These are phyloP conservation scores for Lysandra coridon DNA, from an alignment of 2,888 invertebrate genomes.

Conservation along the genomic window DNA sequence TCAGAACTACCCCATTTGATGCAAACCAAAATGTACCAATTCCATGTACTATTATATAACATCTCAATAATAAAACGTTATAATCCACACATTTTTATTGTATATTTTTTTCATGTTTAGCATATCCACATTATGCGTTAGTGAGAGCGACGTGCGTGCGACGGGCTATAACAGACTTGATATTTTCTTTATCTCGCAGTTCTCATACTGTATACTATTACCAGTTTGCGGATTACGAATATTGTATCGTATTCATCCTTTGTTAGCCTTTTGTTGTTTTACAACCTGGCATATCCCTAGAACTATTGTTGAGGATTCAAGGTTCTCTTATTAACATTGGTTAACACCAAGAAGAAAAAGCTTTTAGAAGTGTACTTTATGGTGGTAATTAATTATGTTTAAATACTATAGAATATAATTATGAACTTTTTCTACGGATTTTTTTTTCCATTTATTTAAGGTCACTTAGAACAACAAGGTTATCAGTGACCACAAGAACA, in stretches of 20 bases:
- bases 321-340: background rate
- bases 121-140: conserved; percentile 50
- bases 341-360: background rate
- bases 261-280: conserved; percentile 33
- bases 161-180: conserved; percentile 78
- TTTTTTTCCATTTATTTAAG: too few species aligned
- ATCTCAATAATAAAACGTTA: too few species aligned
- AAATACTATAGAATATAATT: background rate
- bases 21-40: too few species aligned
- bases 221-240: conserved; percentile 74
- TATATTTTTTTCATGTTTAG: too few species aligned
- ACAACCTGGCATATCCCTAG: background rate
- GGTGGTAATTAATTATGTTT: background rate
- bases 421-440: too few species aligned
- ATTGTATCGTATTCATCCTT: conserved; percentile 51
- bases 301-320: background rate
- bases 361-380: background rate
- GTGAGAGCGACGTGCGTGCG: conserved; percentile 67
- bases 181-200: conserved; percentile 77
- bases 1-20: too few species aligned
- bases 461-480: too few species aligned
- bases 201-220: conserved; percentile 65
- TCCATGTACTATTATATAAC: too few species aligned
- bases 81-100: too few species aligned
- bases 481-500: too few species aligned